Base-by-base conservation (phyloP, 1,140 invertebrate genomes). In the Eurosta solidaginis region DNA sequence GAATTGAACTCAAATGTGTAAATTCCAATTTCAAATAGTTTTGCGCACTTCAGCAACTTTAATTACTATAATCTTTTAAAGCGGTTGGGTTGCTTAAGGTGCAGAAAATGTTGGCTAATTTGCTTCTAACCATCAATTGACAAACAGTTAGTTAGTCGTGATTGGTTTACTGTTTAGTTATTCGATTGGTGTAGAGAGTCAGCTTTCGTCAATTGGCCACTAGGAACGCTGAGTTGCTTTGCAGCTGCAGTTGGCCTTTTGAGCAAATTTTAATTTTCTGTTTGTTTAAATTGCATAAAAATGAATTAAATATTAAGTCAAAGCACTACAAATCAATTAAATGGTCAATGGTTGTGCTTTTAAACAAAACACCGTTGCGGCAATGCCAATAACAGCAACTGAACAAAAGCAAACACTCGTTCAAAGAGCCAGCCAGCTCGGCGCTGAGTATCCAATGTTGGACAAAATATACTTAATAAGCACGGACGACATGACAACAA, bases 41-140 rank as follows among this genome's bases (percentile, higher is more conserved):
- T 36, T 20, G 33, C 36, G n/a, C 40, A 20, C 33, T 68, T 68
- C 12, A 40, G 33, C 17, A n/a, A 20, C 33, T 68, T 20, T 33
- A 68, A 68, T 68, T 68, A 68, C 59, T 42, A 36, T 68, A 68
- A 68, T 68, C 27, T 52, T 20, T n/a, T n/a, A n/a, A n/a, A n/a
- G 4, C 4, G 14, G 33, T n/a, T 6, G 36, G 12, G n/a, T 40
- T 68, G 59, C 59, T 33, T 68, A 12, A 68, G 59, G 59, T 22
- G 33, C 59, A 40, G 33, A 42, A 68, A 68, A 40, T 20, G 22
- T 40, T n/a, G 40, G 14, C 59, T 20, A 68, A 40, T 22, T 40
- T 40, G n/a, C 17, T 42, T 42, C 40, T 40, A n/a, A 27, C 33
- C 33, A 40, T 5, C 59, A 22, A 68, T 68, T 42, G 29, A 36